Evolutionary conservation across 1,140 invertebrate species (phyloP).

Genomic region (Pinna nobilis): DNA sequence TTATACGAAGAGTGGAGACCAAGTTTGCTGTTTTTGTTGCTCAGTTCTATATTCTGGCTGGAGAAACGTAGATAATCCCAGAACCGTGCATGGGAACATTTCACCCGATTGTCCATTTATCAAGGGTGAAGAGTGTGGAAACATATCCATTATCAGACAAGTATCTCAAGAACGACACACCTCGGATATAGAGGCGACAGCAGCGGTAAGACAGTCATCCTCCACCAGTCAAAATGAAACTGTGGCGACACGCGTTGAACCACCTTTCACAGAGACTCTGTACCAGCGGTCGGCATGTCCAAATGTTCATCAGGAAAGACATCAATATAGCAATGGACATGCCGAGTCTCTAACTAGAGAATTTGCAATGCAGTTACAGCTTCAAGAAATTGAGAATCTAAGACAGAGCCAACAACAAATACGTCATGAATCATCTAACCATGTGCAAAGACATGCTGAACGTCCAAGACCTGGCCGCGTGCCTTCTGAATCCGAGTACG

Average conservation of each 20-base stretch:
- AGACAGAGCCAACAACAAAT: not conserved
- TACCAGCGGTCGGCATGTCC: too few species aligned
- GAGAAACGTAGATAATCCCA: constrained; percentile 34
- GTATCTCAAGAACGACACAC: not conserved
- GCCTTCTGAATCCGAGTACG: not conserved
- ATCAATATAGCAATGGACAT: not conserved
- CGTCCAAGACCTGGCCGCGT: not conserved
- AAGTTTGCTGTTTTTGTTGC: constrained; percentile 37
- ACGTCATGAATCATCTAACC: not conserved
- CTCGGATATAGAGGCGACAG: not conserved
- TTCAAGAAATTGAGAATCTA: not conserved
- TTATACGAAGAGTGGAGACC: constrained; percentile 24
- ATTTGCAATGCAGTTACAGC: not conserved
- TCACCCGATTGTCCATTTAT: constrained; percentile 39
- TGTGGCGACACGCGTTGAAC: not conserved
- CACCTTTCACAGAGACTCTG: too few species aligned
- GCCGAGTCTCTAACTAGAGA: not conserved
- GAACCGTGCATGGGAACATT: constrained; percentile 26
- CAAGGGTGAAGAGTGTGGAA: too few species aligned
- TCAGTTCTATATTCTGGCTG: constrained; percentile 23
- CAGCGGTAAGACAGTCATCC: not conserved
- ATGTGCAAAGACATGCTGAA: not conserved
- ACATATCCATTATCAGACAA: too few species aligned
- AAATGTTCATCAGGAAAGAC: too few species aligned
- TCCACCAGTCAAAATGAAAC: not conserved